Evolutionary conservation across 2,113 vertebrate species (phyloP).

Genomic region (Leuciscus idus): DNA sequence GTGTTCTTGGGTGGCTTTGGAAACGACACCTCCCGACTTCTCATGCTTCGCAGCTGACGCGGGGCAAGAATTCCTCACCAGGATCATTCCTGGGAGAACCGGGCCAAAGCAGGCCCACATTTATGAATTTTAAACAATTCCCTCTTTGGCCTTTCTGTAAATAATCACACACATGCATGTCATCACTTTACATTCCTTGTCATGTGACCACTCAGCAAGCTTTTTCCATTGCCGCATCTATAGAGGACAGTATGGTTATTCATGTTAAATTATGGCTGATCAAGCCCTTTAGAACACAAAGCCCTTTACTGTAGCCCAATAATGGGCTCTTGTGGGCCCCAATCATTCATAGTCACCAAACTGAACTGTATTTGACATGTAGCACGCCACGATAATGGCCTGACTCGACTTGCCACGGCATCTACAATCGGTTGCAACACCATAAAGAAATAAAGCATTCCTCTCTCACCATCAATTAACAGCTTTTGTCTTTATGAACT

Average conservation of each 20-base stretch:
- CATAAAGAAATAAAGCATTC: background rate
- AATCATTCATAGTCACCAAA: conserved; percentile 28
- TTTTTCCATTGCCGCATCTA: conserved; percentile 10
- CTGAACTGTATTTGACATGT: background rate
- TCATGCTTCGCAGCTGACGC: background rate
- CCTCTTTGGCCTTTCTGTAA: background rate
- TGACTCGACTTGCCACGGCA: background rate
- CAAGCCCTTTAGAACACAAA: conserved; percentile 24
- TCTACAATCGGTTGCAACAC: background rate
- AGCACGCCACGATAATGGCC: background rate
- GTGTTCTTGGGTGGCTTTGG: background rate
- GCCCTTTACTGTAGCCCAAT: conserved; percentile 25
- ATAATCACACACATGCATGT: background rate
- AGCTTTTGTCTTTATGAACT: conserved; percentile 7
- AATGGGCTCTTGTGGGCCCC: conserved; percentile 19
- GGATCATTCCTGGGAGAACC: background rate
- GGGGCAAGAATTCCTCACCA: background rate
- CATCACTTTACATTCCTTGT: background rate
- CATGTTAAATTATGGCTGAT: conserved; percentile 42
- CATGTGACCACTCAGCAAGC: background rate
- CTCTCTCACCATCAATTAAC: background rate
- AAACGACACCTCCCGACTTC: conserved; percentile 1
- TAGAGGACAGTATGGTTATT: conserved; percentile 42
- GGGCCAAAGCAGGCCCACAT: background rate
- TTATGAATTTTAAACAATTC: background rate